Evolutionary conservation across 2,888 invertebrate genomes (phyloP).

Genomic region (Himalopsyche japonica): DNA sequence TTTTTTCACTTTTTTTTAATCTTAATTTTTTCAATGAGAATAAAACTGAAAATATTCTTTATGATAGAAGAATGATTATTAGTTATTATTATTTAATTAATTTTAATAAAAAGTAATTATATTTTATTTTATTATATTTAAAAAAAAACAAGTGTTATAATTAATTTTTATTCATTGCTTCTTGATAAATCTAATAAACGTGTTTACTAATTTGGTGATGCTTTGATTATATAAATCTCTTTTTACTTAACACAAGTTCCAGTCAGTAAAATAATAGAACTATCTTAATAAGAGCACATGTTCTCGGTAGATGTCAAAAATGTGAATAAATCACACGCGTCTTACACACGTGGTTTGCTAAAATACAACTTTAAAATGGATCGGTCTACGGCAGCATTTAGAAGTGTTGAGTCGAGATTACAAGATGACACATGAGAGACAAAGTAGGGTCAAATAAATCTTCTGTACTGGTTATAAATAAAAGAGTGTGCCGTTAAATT

Average conservation of each 20-base stretch:
- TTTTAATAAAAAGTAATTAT: too few relatives aligned
- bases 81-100: too few relatives aligned
- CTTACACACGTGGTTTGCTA: not conserved
- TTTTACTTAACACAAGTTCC: not conserved
- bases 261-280: not conserved
- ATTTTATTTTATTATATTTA: too few relatives aligned
- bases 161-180: too few relatives aligned
- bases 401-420: not conserved
- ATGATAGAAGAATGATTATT: too few relatives aligned
- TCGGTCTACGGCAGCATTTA: not conserved
- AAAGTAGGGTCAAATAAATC: conserved; percentile 28
- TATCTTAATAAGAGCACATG: not conserved
- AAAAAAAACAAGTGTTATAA: too few relatives aligned
- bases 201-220: too few relatives aligned
- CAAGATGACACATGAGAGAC: not conserved
- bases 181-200: too few relatives aligned
- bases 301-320: not conserved
- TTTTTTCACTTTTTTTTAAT: too few relatives aligned
- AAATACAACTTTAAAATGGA: not conserved
- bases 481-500: conserved; percentile 23
- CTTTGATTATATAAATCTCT: not conserved
- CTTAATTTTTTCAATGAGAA: too few relatives aligned
- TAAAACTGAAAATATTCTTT: too few relatives aligned
- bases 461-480: conserved; percentile 20
- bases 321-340: not conserved